A percentile compares a stretch with the other conserved stretches of the same genome.
Conservation (phyloP, 2,113 vertebrate species). For the Strix aluco region DNA sequence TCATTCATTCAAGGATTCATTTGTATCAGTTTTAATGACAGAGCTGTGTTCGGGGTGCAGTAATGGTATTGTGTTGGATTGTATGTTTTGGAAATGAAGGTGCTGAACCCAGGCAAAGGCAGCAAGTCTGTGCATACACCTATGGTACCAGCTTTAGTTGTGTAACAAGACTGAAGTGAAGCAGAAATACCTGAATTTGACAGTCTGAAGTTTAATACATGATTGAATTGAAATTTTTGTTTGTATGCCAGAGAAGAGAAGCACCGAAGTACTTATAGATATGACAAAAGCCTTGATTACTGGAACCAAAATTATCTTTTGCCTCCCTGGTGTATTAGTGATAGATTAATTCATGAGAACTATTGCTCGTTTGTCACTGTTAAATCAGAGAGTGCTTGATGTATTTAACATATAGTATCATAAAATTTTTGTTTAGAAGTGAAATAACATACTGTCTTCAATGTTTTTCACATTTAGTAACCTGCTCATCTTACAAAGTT, state of each 20-base stretch:
- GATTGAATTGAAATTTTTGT: conserved; percentile 47
- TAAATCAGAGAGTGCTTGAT: neutral
- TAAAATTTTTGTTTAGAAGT: neutral
- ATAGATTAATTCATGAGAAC: neutral
- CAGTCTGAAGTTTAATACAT: conserved; percentile 36
- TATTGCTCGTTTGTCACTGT: neutral
- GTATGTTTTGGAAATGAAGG: neutral
- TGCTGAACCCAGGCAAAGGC: neutral
- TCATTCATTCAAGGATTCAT: neutral
- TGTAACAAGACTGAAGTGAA: conserved; percentile 47
- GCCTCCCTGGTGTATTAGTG: neutral
- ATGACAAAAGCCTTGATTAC: neutral
- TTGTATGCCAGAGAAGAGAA: conserved; percentile 9
- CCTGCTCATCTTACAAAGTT: neutral
- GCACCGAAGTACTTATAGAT: conserved; percentile 14
- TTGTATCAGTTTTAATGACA: neutral
- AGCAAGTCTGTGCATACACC: neutral
- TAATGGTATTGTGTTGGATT: neutral
- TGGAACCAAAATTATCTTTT: conserved; percentile 6
- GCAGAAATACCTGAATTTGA: conserved; percentile 42
- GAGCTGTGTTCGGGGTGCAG: neutral
- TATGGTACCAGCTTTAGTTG: neutral
- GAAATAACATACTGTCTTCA: neutral
- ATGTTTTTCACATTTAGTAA: neutral
- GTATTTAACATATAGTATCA: neutral